Conservation (phyloP, 1,140 invertebrate genomes). For the Himalopsyche phryganea region DNA sequence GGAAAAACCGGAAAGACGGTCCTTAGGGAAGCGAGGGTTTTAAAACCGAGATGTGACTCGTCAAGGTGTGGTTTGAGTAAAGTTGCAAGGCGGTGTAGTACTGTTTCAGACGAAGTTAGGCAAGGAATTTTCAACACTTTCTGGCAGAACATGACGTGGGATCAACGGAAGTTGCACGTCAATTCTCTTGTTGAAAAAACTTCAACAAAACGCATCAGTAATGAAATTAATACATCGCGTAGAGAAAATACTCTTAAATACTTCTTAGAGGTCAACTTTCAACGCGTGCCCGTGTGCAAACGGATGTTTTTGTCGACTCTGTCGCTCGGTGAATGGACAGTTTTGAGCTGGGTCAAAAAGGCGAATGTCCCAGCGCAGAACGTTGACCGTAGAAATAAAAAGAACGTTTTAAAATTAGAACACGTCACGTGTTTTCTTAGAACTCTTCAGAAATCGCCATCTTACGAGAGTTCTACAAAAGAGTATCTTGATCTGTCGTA, state of each 20-base stretch:
- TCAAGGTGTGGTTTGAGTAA: background rate
- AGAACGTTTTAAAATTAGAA: too few relatives aligned
- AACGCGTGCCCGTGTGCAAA: constrained; percentile 2
- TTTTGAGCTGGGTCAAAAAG: constrained; percentile 3
- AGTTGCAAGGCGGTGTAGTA: background rate
- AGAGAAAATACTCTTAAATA: constrained; percentile 1
- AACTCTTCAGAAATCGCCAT: too few relatives aligned
- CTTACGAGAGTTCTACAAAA: too few relatives aligned
- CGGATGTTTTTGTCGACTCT: constrained; percentile 2
- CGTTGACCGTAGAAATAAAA: too few relatives aligned
- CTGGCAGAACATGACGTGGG: constrained; percentile 3
- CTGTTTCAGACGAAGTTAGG: background rate
- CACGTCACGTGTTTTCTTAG: too few relatives aligned
- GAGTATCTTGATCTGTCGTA: too few relatives aligned
- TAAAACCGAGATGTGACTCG: constrained; percentile 1
- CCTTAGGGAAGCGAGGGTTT: background rate
- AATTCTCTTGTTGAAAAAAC: background rate
- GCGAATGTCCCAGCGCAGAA: too few relatives aligned
- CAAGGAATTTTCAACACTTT: background rate
- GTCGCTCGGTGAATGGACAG: constrained; percentile 2
- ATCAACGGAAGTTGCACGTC: background rate
- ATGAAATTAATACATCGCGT: background rate
- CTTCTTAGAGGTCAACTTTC: background rate
- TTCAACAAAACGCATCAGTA: background rate
- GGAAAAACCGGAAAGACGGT: background rate